phyloP scores from a whole-genome alignment of 1,140 invertebrate genomes.

The Rhopalosiphum maidis region DNA sequence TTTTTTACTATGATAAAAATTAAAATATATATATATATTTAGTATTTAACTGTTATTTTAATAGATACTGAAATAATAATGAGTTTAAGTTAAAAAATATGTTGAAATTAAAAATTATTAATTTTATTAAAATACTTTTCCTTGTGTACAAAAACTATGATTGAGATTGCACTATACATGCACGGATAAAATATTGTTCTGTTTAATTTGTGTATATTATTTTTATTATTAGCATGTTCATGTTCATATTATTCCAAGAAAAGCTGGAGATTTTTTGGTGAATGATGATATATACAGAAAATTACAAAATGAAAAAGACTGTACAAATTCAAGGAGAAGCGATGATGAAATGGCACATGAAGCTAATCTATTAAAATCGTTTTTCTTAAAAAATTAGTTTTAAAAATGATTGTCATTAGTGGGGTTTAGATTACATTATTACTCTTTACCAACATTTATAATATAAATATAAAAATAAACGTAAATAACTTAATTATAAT shows the following conservation, averaged over 20 bases:
- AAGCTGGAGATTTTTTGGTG: slow-evolving; percentile 75
- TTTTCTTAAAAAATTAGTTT: slow-evolving; percentile 34
- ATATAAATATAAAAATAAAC: not conserved
- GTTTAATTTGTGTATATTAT: not conserved
- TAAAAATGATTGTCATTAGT: not conserved
- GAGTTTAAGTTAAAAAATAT: not conserved
- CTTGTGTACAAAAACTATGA: no score
- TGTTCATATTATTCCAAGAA: slow-evolving; percentile 83
- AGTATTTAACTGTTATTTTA: not conserved
- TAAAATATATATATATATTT: not conserved
- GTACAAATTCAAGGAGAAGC: slow-evolving; percentile 62
- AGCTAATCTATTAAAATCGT: slow-evolving; percentile 62
- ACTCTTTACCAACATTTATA: not conserved
- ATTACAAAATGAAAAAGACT: slow-evolving; percentile 74
- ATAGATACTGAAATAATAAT: not conserved
- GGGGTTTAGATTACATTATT: not conserved
- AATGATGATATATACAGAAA: slow-evolving; percentile 83
- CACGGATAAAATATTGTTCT: not conserved
- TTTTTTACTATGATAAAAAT: not conserved
- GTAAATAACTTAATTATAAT: not conserved
- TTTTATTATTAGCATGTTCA: slow-evolving; percentile 76
- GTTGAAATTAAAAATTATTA: not conserved
- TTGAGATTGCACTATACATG: no score
- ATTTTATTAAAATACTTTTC: not conserved
- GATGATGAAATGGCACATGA: slow-evolving; percentile 70